Evolutionary conservation across 2,888 invertebrate genomes (phyloP), one percentile per base, ranked within the genome.

Genomic region (Rotaria sp.): DNA sequence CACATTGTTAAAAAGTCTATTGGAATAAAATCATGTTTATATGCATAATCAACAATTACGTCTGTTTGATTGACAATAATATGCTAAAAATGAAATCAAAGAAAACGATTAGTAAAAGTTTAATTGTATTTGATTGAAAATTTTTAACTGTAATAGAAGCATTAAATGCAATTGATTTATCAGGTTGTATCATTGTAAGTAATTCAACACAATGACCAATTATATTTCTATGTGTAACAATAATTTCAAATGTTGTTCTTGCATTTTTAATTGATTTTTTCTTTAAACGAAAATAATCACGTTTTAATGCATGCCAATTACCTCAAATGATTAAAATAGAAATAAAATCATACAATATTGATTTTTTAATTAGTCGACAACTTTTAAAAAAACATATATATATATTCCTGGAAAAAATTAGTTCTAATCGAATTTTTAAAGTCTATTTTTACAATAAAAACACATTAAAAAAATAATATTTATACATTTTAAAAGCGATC

Each of bases 121-220:
- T 52, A 24, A 52, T 52, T 7, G 10, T 15, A 50, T 15, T 50
- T 3, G 15, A 50, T 45, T 45, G 2, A 26, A 26, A 30, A 59
- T 59, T 8, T 67, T 30, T 67, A 67, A 67, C 67, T 67, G 80
- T 80, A 45, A 80, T n/a, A 11, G 80, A 80, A 45, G 80, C 45
- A 45, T 80, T 80, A 45, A 80, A 80, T 35, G 80, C 41, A 80
- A 80, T 80, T 5, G 41, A 45, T 80, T 80, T 80, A n/a, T 80
- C 80, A 8, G 80, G 80, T 80, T 80, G 80, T n/a, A 80, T 41
- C 80, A 45, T 80, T 80, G 80, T 45, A 45, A 80, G 24, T 45
- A 80, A 45, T 80, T 80, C 80, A 80, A 80, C 45, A 80, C 41
- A 41, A 80, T 80, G 80, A 45, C 26, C 80, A 80, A 80, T 80